Evolutionary conservation across 2,797 vertebrate species (phyloP).

Genomic region (Melanotaenia nigrans): DNA sequence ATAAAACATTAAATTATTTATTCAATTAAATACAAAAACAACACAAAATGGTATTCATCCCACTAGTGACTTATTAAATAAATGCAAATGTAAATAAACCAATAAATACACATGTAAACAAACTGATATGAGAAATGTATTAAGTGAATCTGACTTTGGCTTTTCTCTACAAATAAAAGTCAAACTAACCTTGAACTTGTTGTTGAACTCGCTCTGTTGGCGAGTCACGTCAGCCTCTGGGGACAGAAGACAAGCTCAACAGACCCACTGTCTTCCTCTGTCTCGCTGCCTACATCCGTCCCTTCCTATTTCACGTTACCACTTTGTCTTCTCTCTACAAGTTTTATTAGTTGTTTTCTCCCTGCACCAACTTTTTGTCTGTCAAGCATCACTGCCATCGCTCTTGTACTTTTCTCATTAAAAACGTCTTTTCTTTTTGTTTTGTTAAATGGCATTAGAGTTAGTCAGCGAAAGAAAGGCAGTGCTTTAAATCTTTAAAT

Average conservation of each 20-base stretch:
- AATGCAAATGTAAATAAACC: too few species aligned
- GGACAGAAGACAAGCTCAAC: slow-evolving; percentile 48
- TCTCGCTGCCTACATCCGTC: slow-evolving; percentile 1
- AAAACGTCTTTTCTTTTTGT: background rate
- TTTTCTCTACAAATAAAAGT: slow-evolving; percentile 20
- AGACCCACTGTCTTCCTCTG: slow-evolving; percentile 25
- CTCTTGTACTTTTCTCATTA: background rate
- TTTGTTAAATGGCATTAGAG: background rate
- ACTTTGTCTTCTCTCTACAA: slow-evolving; percentile 41
- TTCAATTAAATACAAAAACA: too few species aligned
- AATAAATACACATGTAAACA: too few species aligned
- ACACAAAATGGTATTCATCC: too few species aligned
- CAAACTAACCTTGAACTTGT: slow-evolving; percentile 53
- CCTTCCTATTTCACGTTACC: slow-evolving; percentile 48
- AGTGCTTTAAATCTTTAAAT: too few species aligned
- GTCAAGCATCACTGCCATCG: background rate
- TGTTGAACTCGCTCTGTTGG: slow-evolving; percentile 10
- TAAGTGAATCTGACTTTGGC: too few species aligned
- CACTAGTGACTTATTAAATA: too few species aligned
- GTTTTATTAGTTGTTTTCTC: slow-evolving; percentile 13
- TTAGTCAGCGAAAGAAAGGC: background rate
- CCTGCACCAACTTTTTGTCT: background rate
- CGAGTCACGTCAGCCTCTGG: slow-evolving; percentile 54
- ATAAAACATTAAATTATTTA: too few species aligned
- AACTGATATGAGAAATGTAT: too few species aligned